A percentile compares a stretch with the other conserved stretches of the same genome.
phyloP scores from a whole-genome alignment of 2,113 vertebrate species.

The Anser cygnoides region DNA sequence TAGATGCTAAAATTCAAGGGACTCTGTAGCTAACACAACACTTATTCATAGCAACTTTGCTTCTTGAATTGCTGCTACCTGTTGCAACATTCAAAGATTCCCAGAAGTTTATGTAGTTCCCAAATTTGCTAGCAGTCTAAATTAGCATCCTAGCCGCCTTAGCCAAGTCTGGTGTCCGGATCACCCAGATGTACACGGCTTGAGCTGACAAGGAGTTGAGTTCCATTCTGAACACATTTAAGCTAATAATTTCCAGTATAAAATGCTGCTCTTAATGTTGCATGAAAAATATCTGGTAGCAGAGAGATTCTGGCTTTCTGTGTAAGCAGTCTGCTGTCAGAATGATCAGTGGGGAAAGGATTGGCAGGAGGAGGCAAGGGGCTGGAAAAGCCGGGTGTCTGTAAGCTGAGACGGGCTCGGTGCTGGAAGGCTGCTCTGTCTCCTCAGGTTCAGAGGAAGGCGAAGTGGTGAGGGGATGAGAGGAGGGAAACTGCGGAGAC shows the following conservation, averaged over 20 bases:
- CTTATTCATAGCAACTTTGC: not conserved
- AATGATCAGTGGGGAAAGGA: not conserved
- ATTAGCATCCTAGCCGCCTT: not conserved
- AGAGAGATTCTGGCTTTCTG: not conserved
- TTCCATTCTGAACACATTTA: not conserved
- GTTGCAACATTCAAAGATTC: not conserved
- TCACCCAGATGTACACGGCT: not conserved
- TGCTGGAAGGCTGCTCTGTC: conserved; percentile 15
- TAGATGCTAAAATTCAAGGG: not conserved
- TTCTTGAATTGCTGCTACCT: not conserved
- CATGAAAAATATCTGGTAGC: not conserved
- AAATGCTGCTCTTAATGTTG: not conserved
- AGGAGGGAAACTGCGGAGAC: conserved; percentile 24
- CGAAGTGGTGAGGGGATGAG: conserved; percentile 36
- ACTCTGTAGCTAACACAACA: not conserved
- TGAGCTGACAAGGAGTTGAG: not conserved
- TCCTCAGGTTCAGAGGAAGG: conserved; percentile 53
- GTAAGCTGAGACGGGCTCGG: not conserved
- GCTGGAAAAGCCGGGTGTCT: not conserved
- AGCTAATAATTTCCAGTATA: not conserved
- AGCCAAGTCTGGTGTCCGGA: not conserved
- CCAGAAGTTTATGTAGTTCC: not conserved
- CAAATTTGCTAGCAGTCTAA: not conserved
- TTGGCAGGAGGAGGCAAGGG: not conserved
- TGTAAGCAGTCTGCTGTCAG: not conserved